Base-by-base conservation (phyloP, 1,140 invertebrate genomes). In the Ostrea denselamellosa region DNA sequence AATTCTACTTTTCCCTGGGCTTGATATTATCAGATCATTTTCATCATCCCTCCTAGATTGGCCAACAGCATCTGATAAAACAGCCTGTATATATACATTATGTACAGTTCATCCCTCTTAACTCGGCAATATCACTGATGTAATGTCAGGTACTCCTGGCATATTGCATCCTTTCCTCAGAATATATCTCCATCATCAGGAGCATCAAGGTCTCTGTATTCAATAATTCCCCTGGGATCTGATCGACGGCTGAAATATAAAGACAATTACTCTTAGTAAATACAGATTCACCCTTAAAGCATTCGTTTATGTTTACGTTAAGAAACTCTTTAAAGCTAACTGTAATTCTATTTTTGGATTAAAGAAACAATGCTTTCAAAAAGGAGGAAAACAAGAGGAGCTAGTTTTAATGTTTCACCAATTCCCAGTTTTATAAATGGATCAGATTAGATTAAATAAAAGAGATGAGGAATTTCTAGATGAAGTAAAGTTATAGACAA, bases 201-300 rank as follows among this genome's bases (percentile, higher is more conserved):
- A 92, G 97, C 97, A 96, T 97, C 97, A 95, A 98, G 96, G 96
- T 98, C 97, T 96, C 97, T 96, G 96, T 98, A 98, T 94, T 96
- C 97, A 95, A 97, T 96, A 92, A 97, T 95, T 94, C 96, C 96
- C 93, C 97, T 96, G 90, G 95, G 95, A 92, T 96, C 96, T 62
- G 92, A 90, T 77, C 94, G 90, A 91, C 93, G 91, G 90, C 91
- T 92, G 90, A 85, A 93, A 92, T 90, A 89, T 17, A 71, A 81
- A 91, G 51, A 51, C 10, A 83, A 58, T 58, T 17, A 14, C 56
- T 19, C 14, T 58, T 19, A 58, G 9, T 58, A 58, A 58, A 19
- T 58, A 19, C 14, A 5, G 4, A 19, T 58, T 14, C 14, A 44
- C 34, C 34, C 34, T 44, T 44, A 44, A 44, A 44, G 34, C 34